These are phyloP conservation scores for Thymelicus acteon DNA, from an alignment of 2,888 invertebrate species.

Conservation along the genomic window DNA sequence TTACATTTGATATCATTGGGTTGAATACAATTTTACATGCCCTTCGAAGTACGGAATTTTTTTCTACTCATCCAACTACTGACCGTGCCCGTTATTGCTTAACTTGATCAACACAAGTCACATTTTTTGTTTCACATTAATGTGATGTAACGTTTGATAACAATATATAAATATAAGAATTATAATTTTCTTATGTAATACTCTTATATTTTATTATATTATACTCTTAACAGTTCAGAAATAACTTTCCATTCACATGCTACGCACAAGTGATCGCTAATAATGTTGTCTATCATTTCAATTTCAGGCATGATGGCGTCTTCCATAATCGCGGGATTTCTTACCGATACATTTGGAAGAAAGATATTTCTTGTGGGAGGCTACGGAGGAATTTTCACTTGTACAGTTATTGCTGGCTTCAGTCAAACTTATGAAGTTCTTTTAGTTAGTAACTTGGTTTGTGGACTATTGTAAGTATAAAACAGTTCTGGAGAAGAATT, in stretches of 20 bases:
- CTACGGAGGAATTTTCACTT: slow-evolving; percentile 60
- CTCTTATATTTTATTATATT: no score
- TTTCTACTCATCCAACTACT: no score
- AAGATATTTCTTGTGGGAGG: slow-evolving; percentile 61
- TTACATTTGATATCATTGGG: no score
- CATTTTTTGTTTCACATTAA: no score
- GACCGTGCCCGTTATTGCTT: no score
- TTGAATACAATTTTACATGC: no score
- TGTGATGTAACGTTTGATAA: no score
- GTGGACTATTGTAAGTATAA: slow-evolving; percentile 65
- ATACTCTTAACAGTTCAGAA: background rate
- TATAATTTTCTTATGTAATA: no score
- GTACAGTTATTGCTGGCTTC: slow-evolving; percentile 56
- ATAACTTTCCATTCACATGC: background rate
- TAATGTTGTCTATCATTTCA: slow-evolving; percentile 9
- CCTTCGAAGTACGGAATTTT: no score
- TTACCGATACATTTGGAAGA: slow-evolving; percentile 68
- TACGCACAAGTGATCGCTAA: slow-evolving; percentile 5
- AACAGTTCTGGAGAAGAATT: no score
- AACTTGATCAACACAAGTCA: no score
- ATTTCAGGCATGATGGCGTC: slow-evolving; percentile 64
- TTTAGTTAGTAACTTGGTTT: slow-evolving; percentile 59
- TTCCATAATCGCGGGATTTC: slow-evolving; percentile 62
- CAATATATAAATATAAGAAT: no score
- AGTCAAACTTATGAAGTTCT: slow-evolving; percentile 64